Conservation (phyloP, 2,888 invertebrate genomes). For the Calameuta idolon region DNA sequence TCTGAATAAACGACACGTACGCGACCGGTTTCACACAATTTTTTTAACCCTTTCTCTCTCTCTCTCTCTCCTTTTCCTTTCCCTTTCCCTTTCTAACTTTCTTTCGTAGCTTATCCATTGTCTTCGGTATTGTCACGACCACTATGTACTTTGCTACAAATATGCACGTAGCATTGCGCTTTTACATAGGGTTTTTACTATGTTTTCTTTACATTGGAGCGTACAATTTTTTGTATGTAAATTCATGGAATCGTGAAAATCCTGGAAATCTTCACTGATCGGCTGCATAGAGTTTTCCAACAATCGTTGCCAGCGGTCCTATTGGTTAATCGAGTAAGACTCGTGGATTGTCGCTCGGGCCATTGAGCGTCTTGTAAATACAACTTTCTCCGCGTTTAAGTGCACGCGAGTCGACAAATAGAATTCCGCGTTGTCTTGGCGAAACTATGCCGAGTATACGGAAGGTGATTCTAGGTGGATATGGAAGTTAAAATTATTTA, state of each 20-base stretch:
- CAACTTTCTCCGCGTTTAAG: constrained; percentile 1
- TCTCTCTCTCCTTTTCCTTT: no score
- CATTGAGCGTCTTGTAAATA: constrained; percentile 1
- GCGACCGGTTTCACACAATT: neutral
- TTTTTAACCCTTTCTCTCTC: neutral
- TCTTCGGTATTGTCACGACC: neutral
- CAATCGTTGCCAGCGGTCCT: neutral
- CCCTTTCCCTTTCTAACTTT: neutral
- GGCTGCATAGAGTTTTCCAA: neutral
- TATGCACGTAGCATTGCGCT: neutral
- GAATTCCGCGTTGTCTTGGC: neutral
- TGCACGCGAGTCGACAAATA: neutral
- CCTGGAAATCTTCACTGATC: neutral
- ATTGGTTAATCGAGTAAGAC: constrained; percentile 5
- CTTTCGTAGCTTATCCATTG: neutral
- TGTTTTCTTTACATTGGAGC: no score
- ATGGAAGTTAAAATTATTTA: neutral
- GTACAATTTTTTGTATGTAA: neutral
- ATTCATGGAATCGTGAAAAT: neutral
- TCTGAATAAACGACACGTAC: constrained; percentile 11
- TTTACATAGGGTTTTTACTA: neutral
- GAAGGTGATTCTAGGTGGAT: neutral
- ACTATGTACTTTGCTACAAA: neutral
- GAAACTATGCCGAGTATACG: neutral
- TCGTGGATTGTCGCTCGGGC: constrained; percentile 1